A percentile compares a stretch with the other conserved stretches of the same genome.
Evolutionary conservation across 1,140 invertebrate genomes (phyloP).

Genomic region (Drosophila quadrilineata): DNA sequence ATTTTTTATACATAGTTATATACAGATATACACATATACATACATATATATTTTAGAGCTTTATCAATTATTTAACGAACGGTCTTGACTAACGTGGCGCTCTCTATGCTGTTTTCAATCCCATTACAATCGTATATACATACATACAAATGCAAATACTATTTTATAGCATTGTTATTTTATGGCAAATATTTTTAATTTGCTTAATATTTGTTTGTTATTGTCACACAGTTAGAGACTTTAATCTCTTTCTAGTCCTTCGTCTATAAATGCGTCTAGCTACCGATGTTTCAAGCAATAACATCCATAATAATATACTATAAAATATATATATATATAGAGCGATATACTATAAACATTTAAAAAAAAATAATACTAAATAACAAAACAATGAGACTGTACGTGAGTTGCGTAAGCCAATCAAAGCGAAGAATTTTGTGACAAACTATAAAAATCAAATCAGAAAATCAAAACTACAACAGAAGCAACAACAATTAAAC

Average conservation of each 20-base stretch:
- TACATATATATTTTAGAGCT: slow-evolving; percentile 29
- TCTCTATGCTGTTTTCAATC: background rate
- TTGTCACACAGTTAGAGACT: no score
- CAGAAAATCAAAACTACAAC: slow-evolving; percentile 34
- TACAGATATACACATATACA: slow-evolving; percentile 26
- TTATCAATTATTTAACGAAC: slow-evolving; percentile 32
- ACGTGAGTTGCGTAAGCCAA: slow-evolving; percentile 50
- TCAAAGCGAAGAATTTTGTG: slow-evolving; percentile 47
- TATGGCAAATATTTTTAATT: no score
- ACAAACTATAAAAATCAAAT: slow-evolving; percentile 20
- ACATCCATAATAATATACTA: no score
- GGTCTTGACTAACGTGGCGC: slow-evolving; percentile 16
- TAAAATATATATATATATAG: no score
- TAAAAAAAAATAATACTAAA: slow-evolving; percentile 6
- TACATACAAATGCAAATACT: no score
- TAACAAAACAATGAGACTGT: slow-evolving; percentile 46
- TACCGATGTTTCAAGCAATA: no score
- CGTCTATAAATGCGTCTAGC: no score
- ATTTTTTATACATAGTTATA: background rate
- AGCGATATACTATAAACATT: slow-evolving; percentile 8
- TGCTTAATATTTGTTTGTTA: no score
- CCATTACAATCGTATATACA: background rate
- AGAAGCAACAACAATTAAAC: slow-evolving; percentile 37
- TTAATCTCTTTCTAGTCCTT: slow-evolving; percentile 55
- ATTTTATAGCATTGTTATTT: no score